Evolutionary conservation across 2,888 invertebrate genomes (phyloP), one percentile per base, ranked within the genome.

Genomic region (Maniola hyperantus): DNA sequence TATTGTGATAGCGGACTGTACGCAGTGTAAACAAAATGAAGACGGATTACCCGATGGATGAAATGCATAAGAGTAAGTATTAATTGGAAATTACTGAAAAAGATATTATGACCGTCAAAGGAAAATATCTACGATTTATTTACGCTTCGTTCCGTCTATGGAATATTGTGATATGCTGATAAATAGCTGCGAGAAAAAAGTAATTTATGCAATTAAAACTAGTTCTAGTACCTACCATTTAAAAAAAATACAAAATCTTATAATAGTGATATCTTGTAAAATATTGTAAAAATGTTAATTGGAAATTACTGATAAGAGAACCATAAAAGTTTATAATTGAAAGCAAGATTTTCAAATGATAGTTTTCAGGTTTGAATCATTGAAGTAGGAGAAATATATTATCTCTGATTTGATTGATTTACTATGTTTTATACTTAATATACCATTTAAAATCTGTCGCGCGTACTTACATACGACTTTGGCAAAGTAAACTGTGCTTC

Each of bases 21-120:
- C 83, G 85, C 83, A 88, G 89, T 88, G 90, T 72, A 67, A 71
- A 76, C 76, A 84, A 82, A 79, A 92, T 92, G 92, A 92, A 92
- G 87, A 89, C 92, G 89, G 92, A 92, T 90, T 92, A 92, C 85
- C 90, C 91, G 72, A 86, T 92, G 90, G 92, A 92, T 85, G 92
- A 90, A 74, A 85, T 90, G 88, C 91, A 92, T 80, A 92, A 91
- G 85, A 88, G 92, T 92, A 85, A 92, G 91, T 91, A 72, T 50
- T 50, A 6, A 46, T 61, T 61, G 36, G 6, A 44, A 54, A 46
- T 51, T 8, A 8, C 15, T 8, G 58, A 46, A 20, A 50, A 20
- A 20, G 6, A 20, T 15, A 15, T 18, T 15, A 15, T 18, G 18
- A 48, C 13, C 33, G 51, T n/a, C 33, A 2, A 26, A 53, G 26